Evolutionary conservation across 1,140 invertebrate genomes (phyloP).

Genomic region (Chymomyza costata): DNA sequence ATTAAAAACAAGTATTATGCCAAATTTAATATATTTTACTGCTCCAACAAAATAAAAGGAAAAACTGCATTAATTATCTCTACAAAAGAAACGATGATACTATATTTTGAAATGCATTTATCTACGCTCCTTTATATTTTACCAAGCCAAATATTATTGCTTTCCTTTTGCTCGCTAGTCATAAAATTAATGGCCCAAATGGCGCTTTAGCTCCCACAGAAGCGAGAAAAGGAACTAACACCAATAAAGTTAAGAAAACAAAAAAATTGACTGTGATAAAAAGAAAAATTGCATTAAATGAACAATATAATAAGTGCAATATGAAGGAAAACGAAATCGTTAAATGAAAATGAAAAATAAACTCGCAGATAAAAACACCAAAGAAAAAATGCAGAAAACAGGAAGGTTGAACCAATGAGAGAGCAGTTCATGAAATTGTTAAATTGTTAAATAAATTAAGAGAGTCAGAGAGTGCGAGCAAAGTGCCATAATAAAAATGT

Average conservation of each 20-base stretch:
- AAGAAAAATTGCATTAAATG: too few species aligned
- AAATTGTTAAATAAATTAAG: conserved; percentile 56
- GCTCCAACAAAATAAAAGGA: too few species aligned
- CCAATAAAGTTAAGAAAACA: too few species aligned
- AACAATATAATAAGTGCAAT: too few species aligned
- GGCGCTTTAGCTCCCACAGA: not conserved
- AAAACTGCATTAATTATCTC: too few species aligned
- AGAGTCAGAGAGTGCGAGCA: not conserved
- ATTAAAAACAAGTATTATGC: too few species aligned
- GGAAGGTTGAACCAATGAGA: too few species aligned
- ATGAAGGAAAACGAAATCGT: too few species aligned
- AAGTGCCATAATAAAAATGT: conserved; percentile 18
- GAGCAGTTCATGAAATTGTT: conserved; percentile 16
- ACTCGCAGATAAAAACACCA: not conserved
- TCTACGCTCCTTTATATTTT: conserved; percentile 8
- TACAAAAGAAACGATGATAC: conserved; percentile 4
- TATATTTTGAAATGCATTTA: conserved; percentile 6
- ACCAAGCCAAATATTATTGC: conserved; percentile 15
- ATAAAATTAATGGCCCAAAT: conserved; percentile 14
- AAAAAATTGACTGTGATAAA: too few species aligned
- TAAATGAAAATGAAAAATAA: too few species aligned
- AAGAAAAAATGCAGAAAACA: conserved; percentile 3
- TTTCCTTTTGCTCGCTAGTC: conserved; percentile 1
- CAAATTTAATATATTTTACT: too few species aligned
- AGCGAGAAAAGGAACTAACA: too few species aligned